A percentile compares a stretch with the other conserved stretches of the same genome.
These are phyloP conservation scores for Venustoraphidia nigricollis DNA, from an alignment of 2,888 invertebrate species.

Conservation along the genomic window DNA sequence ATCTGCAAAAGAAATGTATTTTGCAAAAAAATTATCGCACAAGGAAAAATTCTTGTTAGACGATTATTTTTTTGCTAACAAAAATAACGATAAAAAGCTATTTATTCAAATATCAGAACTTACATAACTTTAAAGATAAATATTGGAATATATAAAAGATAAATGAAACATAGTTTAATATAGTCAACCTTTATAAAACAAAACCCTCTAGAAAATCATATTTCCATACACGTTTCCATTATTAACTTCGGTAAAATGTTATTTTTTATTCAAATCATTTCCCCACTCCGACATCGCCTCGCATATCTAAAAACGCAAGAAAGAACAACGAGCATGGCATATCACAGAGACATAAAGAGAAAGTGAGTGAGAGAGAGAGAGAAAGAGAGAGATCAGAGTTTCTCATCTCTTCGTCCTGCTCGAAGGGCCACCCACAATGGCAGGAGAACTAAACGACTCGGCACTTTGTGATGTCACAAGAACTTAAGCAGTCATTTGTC, in stretches of 20 bases:
- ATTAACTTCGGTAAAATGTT: constrained; percentile 30
- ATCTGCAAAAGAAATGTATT: too few relatives aligned
- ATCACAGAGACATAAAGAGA: neutral
- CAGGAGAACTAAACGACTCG: constrained; percentile 8
- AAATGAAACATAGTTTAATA: too few relatives aligned
- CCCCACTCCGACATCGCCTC: too few relatives aligned
- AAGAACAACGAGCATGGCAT: too few relatives aligned
- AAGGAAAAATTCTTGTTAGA: too few relatives aligned
- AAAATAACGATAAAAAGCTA: too few relatives aligned
- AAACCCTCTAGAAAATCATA: constrained; percentile 20
- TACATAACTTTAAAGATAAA: too few relatives aligned
- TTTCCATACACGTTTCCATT: constrained; percentile 32
- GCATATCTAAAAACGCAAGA: too few relatives aligned
- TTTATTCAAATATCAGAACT: too few relatives aligned
- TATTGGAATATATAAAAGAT: too few relatives aligned
- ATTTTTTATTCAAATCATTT: constrained; percentile 30
- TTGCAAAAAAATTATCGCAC: too few relatives aligned
- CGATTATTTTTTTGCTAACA: too few relatives aligned
- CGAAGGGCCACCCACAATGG: neutral
- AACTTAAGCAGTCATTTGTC: constrained; percentile 26
- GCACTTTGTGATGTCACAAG: constrained; percentile 13
- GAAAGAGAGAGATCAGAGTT: neutral
- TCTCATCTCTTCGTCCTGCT: neutral
- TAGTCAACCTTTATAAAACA: neutral
- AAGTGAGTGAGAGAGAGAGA: neutral